Base-by-base conservation (phyloP, 2,888 invertebrate species). In the Oasisia sp. region DNA sequence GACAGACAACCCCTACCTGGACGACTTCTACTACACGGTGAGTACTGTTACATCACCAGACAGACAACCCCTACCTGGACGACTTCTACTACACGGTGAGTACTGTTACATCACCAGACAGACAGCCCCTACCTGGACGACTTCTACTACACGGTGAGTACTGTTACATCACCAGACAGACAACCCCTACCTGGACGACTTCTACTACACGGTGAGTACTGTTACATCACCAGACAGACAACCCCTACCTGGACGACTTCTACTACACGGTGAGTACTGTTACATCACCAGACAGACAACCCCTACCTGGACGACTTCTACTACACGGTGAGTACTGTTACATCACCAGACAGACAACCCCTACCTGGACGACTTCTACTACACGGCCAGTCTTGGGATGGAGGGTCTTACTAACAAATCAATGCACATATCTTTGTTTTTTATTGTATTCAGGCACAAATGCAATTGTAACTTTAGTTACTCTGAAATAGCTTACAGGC, bases 291-390 rank as follows among this genome's bases (percentile, higher is more conserved):
- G 89, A 89, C 98, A 0, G 99, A 98, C 92, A 98, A 99, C 93
- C 99, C 99, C 0, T 99, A 98, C 96, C 97, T 99, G 94, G 99
- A 99, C 96, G 99, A 99, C 96, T 99, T 98, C 96, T 99, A 99
- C 95, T 99, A 98, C 95, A 98, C 98, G 90, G 99, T 98, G 95
- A 97, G 97, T 96, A 45, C 45, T 11, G n/a, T 45, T 45, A 45
- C 45, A 89, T 89, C 7, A 8, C 32, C 14, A 9, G 89, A 89
- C 98, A 0, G 99, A 98, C 92, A 98, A 99, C 93, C 99, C 99
- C 0, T 99, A 98, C 96, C 97, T 99, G 94, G 99, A 99, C 96
- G 99, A 99, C 96, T 99, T 98, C 96, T 99, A 99, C 95, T 99
- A 98, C 95, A 98, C 98, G 90, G 99, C 98, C 95, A 97, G 97